Percentiles rank a stretch among this genome's conserved stretches.
phyloP scores from a whole-genome alignment of 1,140 invertebrate genomes.

The Zaprionus camerounensis region DNA sequence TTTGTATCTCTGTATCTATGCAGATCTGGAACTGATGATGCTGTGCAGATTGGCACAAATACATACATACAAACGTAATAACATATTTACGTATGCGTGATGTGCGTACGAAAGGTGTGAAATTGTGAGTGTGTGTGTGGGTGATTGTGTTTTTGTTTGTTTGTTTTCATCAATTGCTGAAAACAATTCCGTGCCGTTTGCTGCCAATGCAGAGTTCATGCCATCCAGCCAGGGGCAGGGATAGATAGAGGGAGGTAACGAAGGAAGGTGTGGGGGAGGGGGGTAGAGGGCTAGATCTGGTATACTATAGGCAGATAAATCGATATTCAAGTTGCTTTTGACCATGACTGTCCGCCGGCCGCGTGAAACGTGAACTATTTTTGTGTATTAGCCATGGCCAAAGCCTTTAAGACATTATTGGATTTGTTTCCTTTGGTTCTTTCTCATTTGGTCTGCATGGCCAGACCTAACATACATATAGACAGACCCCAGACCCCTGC shows the following conservation, averaged over 20 bases:
- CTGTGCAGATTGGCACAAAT: slow-evolving; percentile 7
- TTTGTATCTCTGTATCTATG: slow-evolving; percentile 11
- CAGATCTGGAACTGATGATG: slow-evolving; percentile 25
- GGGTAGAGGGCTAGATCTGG: slow-evolving; percentile 42
- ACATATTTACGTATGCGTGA: slow-evolving; percentile 13
- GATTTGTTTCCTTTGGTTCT: slow-evolving; percentile 37
- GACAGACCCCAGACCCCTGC: background rate
- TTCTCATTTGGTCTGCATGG: slow-evolving; percentile 28
- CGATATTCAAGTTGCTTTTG: slow-evolving; percentile 74
- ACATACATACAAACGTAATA: slow-evolving; percentile 4
- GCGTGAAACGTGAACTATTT: slow-evolving; percentile 33
- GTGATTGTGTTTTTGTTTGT: slow-evolving; percentile 59
- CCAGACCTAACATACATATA: background rate
- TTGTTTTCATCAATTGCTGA: slow-evolving; percentile 66
- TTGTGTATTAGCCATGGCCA: slow-evolving; percentile 52
- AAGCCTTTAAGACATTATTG: slow-evolving; percentile 65
- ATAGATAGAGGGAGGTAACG: too few species aligned
- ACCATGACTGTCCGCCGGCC: slow-evolving; percentile 63
- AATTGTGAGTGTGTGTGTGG: slow-evolving; percentile 14
- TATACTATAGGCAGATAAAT: slow-evolving; percentile 57
- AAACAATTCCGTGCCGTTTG: slow-evolving; percentile 61
- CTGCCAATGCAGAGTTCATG: slow-evolving; percentile 36
- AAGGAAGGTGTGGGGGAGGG: too few species aligned
- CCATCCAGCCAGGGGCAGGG: background rate
- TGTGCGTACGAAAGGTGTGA: slow-evolving; percentile 72